A percentile compares a stretch with the other conserved stretches of the same genome.
Conservation (phyloP, 2,888 invertebrate species). For the Cloeon dipterum region DNA sequence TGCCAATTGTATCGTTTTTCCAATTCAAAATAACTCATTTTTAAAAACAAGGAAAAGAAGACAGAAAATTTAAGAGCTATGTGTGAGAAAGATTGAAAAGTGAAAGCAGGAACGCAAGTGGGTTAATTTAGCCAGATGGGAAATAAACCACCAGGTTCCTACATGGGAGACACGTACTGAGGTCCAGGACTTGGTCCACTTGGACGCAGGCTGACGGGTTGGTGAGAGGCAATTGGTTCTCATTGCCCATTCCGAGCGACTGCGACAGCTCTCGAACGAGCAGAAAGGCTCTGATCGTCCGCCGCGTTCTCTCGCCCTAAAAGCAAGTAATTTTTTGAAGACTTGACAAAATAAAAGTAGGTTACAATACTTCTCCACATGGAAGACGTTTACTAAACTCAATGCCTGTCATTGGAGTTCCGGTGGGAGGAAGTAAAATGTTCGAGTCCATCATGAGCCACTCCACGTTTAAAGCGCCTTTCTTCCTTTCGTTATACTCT, state of each 20-base stretch:
- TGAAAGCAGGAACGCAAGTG: neutral
- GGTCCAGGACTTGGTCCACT: constrained; percentile 82
- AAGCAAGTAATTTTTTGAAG: too few relatives aligned
- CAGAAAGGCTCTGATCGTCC: constrained; percentile 85
- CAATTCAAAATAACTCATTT: too few relatives aligned
- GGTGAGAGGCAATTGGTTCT: constrained; percentile 72
- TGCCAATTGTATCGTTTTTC: too few relatives aligned
- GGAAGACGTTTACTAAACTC: constrained; percentile 83
- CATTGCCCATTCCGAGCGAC: constrained; percentile 54
- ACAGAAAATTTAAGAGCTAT: too few relatives aligned
- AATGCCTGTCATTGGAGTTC: constrained; percentile 89
- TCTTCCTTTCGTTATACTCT: constrained; percentile 85
- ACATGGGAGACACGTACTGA: constrained; percentile 40
- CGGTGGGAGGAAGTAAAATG: constrained; percentile 81
- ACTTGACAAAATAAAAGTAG: neutral
- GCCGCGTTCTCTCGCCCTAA: constrained; percentile 62
- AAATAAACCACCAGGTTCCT: neutral
- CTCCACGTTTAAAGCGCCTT: constrained; percentile 69
- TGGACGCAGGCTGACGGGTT: constrained; percentile 74
- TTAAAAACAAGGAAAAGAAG: too few relatives aligned
- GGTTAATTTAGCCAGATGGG: neutral
- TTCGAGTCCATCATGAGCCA: constrained; percentile 93
- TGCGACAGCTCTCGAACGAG: constrained; percentile 60
- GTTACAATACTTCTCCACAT: constrained; percentile 62
- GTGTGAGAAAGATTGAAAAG: too few relatives aligned